Conservation (phyloP, 2,797 vertebrate species). For the Urosaurus nigricauda region DNA sequence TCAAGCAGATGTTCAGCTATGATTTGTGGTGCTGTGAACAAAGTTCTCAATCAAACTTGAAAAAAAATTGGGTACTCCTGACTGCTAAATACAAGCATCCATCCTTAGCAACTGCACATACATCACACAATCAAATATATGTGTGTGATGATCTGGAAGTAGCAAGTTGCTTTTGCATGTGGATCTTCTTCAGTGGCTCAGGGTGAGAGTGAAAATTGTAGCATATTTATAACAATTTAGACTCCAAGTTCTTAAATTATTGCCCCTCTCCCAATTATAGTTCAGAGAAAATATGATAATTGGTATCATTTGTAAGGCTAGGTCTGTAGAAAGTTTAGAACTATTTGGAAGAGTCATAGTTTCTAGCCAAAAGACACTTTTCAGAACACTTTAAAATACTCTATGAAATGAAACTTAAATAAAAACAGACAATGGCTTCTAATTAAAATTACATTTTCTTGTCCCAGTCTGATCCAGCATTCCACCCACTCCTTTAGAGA, state of each 20-base stretch:
- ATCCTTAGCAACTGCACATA: neutral
- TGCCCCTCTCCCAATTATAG: rapidly evolving
- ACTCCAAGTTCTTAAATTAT: constrained; percentile 25
- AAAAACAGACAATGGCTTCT: constrained; percentile 1
- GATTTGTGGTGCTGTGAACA: neutral
- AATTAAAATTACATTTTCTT: constrained; percentile 72
- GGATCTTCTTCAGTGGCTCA: constrained; percentile 1
- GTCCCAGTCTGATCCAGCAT: constrained; percentile 66
- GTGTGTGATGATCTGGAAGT: neutral
- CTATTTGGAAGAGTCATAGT: constrained; percentile 49
- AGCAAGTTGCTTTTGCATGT: neutral
- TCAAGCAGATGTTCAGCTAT: neutral
- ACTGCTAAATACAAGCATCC: neutral
- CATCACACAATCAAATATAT: neutral
- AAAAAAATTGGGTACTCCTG: neutral
- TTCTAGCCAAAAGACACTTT: constrained; percentile 69
- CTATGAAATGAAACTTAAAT: constrained; percentile 19
- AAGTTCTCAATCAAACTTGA: neutral
- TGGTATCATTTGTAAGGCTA: constrained; percentile 67
- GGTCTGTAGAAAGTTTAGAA: constrained; percentile 44
- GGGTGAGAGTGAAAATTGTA: neutral
- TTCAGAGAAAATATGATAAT: constrained; percentile 68
- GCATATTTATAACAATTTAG: constrained; percentile 33
- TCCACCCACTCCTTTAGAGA: constrained; percentile 71
- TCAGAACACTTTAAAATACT: constrained; percentile 50